These are phyloP conservation scores for Drosophila jambulina DNA, from an alignment of 1,140 invertebrate genomes.

Conservation along the genomic window DNA sequence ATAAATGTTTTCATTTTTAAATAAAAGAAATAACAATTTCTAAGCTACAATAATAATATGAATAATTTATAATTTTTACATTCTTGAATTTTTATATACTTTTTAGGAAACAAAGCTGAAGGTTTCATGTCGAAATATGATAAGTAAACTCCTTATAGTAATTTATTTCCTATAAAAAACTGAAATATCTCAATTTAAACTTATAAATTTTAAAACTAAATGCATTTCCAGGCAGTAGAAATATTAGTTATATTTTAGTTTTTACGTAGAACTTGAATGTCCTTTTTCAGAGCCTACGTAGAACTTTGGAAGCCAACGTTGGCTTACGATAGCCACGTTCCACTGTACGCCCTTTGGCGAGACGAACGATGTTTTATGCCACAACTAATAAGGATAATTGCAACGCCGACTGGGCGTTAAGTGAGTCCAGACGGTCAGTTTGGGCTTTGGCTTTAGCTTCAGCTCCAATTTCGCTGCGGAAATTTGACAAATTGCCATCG, in stretches of 20 bases:
- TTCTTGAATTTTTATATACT: background rate
- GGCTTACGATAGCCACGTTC: background rate
- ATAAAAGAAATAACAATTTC: no score
- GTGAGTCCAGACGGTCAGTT: conserved; percentile 46
- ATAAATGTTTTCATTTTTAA: no score
- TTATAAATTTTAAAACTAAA: background rate
- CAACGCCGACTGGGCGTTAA: conserved; percentile 68
- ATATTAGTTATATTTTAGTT: no score
- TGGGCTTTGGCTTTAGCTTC: conserved; percentile 41
- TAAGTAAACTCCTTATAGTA: background rate
- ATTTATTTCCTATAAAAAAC: background rate
- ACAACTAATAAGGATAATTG: conserved; percentile 80
- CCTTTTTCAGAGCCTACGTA: no score
- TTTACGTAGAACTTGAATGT: no score
- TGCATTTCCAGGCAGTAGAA: background rate
- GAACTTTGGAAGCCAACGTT: background rate
- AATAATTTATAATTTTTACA: no score
- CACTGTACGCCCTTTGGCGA: conserved; percentile 56
- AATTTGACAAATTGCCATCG: conserved; percentile 81
- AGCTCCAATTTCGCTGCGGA: conserved; percentile 56
- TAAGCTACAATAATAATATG: no score
- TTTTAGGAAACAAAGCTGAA: background rate
- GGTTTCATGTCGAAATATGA: background rate
- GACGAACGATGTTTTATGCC: conserved; percentile 61
- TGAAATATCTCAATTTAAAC: background rate